These are phyloP conservation scores for Tetragonisca angustula DNA, from an alignment of 2,888 invertebrate genomes.

Conservation along the genomic window DNA sequence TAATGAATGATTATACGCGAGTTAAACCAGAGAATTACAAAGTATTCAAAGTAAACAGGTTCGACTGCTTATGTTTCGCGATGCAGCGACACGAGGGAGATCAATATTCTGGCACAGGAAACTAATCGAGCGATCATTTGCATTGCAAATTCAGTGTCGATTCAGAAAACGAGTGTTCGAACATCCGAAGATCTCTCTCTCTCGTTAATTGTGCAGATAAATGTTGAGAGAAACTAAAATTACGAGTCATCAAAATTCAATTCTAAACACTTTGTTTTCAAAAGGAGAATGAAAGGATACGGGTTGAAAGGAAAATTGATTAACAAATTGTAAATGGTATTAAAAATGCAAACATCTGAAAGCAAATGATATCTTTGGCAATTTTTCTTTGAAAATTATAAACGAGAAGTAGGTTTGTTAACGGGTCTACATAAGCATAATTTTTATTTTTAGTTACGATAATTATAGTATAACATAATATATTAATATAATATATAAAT, in stretches of 20 bases:
- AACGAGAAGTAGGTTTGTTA: too few relatives aligned
- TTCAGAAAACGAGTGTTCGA: background rate
- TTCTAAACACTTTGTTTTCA: background rate
- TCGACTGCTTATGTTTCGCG: background rate
- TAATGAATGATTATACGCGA: background rate
- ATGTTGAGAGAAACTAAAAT: background rate
- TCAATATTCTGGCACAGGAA: background rate
- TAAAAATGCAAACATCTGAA: background rate
- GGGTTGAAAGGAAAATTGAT: background rate
- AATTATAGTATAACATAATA: too few relatives aligned
- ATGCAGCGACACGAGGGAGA: background rate
- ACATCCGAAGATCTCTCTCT: background rate
- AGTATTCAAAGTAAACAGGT: background rate
- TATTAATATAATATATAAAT: too few relatives aligned
- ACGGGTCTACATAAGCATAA: too few relatives aligned
- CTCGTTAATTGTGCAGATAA: too few relatives aligned
- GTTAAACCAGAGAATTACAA: background rate
- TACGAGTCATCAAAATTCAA: too few relatives aligned
- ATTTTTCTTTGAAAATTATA: background rate
- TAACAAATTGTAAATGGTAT: background rate
- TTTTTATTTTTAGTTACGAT: too few relatives aligned
- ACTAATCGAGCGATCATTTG: background rate
- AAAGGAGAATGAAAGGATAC: background rate
- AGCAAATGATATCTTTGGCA: background rate
- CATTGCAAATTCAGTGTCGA: constrained; percentile 16